Conservation (phyloP, 2,113 vertebrate genomes). For the Lamprologus lemairii region DNA sequence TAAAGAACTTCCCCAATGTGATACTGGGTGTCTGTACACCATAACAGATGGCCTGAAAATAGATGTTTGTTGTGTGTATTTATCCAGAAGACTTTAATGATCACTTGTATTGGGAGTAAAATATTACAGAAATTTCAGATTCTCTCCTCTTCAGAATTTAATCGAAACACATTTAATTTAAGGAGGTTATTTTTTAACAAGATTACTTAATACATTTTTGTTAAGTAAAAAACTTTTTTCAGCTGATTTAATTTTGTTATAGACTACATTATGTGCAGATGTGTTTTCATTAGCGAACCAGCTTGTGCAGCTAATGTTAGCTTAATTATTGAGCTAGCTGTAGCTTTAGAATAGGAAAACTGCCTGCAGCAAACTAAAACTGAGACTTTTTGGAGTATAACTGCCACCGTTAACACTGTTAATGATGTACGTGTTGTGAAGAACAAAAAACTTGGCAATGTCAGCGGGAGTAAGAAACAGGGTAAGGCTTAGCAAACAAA, state of each 20-base stretch:
- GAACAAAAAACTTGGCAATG: neutral
- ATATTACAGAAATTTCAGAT: neutral
- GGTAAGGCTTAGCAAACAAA: neutral
- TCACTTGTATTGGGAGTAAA: fast-evolving
- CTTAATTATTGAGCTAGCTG: neutral
- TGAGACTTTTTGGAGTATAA: neutral
- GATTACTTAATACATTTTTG: neutral
- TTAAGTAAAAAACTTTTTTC: neutral
- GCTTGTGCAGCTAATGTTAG: neutral
- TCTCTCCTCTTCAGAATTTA: neutral
- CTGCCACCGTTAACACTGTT: neutral
- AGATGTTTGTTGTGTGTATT: neutral
- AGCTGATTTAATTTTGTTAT: neutral
- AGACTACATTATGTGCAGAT: neutral
- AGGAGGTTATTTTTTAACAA: neutral
- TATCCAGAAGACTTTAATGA: neutral
- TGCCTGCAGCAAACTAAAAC: neutral
- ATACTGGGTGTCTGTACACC: neutral
- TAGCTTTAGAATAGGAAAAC: neutral
- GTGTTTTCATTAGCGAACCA: neutral
- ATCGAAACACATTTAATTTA: neutral
- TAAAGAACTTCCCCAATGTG: neutral
- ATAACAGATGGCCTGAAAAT: neutral
- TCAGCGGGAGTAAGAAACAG: neutral
- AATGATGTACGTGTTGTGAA: neutral